Conservation (phyloP, 1,140 invertebrate genomes). For the Doryteuthis pealeii region DNA sequence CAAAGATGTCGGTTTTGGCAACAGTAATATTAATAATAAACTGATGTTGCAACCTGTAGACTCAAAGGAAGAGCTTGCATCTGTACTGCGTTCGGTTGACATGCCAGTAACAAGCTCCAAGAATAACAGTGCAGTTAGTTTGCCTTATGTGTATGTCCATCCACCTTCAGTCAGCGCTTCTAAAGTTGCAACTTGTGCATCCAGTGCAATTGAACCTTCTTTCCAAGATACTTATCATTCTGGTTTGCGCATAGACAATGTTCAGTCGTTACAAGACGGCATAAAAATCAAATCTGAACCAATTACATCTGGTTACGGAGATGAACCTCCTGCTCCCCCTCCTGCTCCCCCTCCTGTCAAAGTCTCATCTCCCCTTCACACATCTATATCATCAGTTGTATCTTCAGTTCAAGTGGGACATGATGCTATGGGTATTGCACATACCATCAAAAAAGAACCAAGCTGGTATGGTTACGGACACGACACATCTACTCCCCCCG, state of each 20-base stretch:
- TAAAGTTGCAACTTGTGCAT: not conserved
- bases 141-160: not conserved
- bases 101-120: not conserved
- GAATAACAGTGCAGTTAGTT: not conserved
- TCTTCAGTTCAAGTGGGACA: not conserved
- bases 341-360: not conserved
- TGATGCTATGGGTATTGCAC: not conserved
- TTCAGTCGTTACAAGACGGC: not conserved
- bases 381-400: too few species aligned
- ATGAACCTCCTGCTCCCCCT: not conserved
- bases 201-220: not conserved
- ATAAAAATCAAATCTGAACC: not conserved
- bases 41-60: not conserved
- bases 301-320: not conserved
- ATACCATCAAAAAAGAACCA: not conserved
- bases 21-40: not conserved
- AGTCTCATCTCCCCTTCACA: not conserved
- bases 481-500: not conserved
- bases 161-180: not conserved
- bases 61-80: not conserved
- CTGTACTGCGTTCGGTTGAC: not conserved
- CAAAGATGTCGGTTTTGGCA: too few species aligned
- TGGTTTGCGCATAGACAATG: not conserved
- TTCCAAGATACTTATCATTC: not conserved
- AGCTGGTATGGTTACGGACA: not conserved